phyloP scores from a whole-genome alignment of 2,797 vertebrate genomes.

The Euphonia xanthogaster region DNA sequence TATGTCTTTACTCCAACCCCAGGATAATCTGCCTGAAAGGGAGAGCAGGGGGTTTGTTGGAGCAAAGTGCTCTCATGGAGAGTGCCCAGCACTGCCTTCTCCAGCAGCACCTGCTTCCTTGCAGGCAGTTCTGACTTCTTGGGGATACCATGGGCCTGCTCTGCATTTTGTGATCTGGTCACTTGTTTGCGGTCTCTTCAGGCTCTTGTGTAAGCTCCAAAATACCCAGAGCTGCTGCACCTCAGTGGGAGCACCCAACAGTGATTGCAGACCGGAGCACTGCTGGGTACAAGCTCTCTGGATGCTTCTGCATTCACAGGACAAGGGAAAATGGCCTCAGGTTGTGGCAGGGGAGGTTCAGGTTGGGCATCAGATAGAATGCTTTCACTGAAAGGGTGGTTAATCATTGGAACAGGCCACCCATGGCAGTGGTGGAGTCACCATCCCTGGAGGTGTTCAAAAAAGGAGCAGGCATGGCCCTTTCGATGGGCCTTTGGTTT shows the following conservation, averaged over 20 bases:
- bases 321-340: background rate
- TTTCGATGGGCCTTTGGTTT: background rate
- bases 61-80: background rate
- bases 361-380: background rate
- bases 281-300: background rate
- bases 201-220: background rate
- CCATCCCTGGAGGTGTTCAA: background rate
- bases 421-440: too few species aligned
- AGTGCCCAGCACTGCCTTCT: background rate
- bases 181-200: background rate
- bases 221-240: background rate
- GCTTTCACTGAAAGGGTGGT: background rate
- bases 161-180: background rate
- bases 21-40: background rate
- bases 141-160: background rate
- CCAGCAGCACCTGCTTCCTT: background rate
- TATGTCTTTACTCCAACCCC: rapidly evolving
- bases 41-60: background rate
- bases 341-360: background rate
- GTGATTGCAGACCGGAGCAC: background rate
- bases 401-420: background rate
- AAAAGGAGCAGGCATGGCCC: background rate
- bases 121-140: background rate
- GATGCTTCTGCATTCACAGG: background rate
- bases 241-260: background rate